Conservation (phyloP, 1,140 invertebrate genomes). For the Sinonovacula constricta region DNA sequence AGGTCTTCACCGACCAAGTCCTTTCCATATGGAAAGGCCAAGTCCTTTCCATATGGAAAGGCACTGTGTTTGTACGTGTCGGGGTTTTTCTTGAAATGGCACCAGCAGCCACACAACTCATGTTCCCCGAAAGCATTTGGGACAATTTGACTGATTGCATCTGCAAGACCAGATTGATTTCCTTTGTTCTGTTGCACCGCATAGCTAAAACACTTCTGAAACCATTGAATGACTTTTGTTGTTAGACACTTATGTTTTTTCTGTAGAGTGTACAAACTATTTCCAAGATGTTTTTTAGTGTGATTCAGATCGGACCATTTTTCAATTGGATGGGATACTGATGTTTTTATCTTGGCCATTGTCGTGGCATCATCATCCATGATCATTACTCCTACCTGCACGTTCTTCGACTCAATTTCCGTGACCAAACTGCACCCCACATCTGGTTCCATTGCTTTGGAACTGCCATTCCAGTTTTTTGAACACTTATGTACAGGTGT, state of each 20-base stretch:
- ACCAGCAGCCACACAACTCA: background rate
- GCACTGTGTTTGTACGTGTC: background rate
- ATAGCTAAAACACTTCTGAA: constrained; percentile 34
- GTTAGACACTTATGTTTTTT: constrained; percentile 29
- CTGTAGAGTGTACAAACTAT: constrained; percentile 22
- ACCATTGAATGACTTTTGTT: constrained; percentile 6
- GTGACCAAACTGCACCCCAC: constrained; percentile 8
- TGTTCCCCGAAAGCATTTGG: constrained; percentile 31
- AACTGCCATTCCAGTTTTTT: constrained; percentile 36
- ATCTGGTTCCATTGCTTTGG: constrained; percentile 37
- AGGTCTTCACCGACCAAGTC: background rate
- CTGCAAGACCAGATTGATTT: background rate
- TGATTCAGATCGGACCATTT: constrained; percentile 37
- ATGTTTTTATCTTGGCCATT: constrained; percentile 22
- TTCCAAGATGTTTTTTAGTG: constrained; percentile 31
- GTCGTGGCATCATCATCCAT: constrained; percentile 47
- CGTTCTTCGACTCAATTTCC: constrained; percentile 11
- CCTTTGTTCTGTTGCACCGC: constrained; percentile 20
- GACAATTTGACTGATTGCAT: constrained; percentile 4
- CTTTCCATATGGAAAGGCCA: too few species aligned
- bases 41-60: constrained; percentile 5
- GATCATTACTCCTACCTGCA: constrained; percentile 5
- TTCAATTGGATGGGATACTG: background rate
- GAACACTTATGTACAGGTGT: constrained; percentile 12
- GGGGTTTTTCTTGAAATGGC: background rate